Evolutionary conservation across 1,140 invertebrate species (phyloP).

Genomic region (Drosophila nikananu): DNA sequence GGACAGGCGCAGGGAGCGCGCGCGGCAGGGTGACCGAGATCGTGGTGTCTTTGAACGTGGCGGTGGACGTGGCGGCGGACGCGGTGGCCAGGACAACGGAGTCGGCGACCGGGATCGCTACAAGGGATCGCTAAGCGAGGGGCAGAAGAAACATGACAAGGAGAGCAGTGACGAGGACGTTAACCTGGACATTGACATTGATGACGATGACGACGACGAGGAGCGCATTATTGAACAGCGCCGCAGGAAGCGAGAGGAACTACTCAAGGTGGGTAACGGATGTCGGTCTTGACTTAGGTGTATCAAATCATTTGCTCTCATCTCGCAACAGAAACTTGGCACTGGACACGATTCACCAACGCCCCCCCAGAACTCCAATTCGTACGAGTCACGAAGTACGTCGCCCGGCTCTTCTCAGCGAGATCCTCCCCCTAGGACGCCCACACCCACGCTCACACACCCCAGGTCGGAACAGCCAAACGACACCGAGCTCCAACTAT

Average conservation of each 20-base stretch:
- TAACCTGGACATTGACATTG: conserved; percentile 90
- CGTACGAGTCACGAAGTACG: conserved; percentile 63
- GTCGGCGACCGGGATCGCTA: conserved; percentile 81
- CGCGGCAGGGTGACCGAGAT: conserved; percentile 67
- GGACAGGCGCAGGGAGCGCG: conserved; percentile 68
- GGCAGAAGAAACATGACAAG: conserved; percentile 88
- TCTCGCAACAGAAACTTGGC: conserved; percentile 57
- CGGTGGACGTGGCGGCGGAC: conserved; percentile 72
- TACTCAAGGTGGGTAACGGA: conserved; percentile 89
- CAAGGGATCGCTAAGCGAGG: conserved; percentile 93
- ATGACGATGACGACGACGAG: conserved; percentile 96
- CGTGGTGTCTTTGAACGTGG: conserved; percentile 49
- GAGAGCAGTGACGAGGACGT: conserved; percentile 88
- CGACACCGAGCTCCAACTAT: conserved; percentile 52
- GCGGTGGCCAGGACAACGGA: conserved; percentile 72
- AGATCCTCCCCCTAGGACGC: conserved; percentile 36
- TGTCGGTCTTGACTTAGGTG: neutral
- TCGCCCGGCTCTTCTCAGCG: conserved; percentile 51
- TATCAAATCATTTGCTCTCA: neutral
- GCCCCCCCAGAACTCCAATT: conserved; percentile 65
- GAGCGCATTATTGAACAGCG: conserved; percentile 96
- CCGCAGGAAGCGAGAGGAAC: conserved; percentile 94
- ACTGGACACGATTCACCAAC: conserved; percentile 55
- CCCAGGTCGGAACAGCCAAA: conserved; percentile 13
- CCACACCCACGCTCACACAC: conserved; percentile 44